phyloP scores from a whole-genome alignment of 2,888 invertebrate genomes.

The Euplexia lucipara region DNA sequence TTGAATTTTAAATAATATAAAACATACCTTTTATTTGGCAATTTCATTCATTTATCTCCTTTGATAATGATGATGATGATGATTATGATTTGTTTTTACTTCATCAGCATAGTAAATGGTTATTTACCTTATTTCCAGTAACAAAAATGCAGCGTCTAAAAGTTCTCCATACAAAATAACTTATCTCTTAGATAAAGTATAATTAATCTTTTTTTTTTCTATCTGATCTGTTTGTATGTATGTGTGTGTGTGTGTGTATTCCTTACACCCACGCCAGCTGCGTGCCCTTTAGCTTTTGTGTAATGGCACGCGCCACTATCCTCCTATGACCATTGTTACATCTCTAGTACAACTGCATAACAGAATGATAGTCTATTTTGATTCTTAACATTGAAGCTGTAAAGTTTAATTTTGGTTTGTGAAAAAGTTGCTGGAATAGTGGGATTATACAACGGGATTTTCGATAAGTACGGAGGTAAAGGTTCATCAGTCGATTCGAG shows the following conservation, averaged over 20 bases:
- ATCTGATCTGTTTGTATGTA: conserved; percentile 43
- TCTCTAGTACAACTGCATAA: conserved; percentile 46
- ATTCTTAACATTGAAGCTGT: conserved; percentile 17
- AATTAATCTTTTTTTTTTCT: conserved; percentile 48
- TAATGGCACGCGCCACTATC: conserved; percentile 84
- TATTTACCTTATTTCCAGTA: background rate
- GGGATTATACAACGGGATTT: conserved; percentile 19
- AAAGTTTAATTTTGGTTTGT: conserved; percentile 24
- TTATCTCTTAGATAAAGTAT: conserved; percentile 36
- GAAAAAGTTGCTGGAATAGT: background rate
- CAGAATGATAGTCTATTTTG: conserved; percentile 16
- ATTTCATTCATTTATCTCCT: too few species aligned
- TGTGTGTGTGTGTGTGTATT: conserved; percentile 65
- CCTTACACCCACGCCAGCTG: conserved; percentile 85
- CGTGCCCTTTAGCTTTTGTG: conserved; percentile 80
- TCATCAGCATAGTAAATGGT: too few species aligned
- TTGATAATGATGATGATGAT: too few species aligned
- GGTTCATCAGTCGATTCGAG: conserved; percentile 10
- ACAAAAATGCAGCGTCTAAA: background rate
- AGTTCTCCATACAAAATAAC: background rate
- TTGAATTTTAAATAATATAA: too few species aligned
- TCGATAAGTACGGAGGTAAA: conserved; percentile 2
- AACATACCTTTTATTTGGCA: too few species aligned
- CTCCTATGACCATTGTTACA: conserved; percentile 71
- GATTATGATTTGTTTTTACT: too few species aligned